phyloP scores from a whole-genome alignment of 2,888 invertebrate species.

The Bhutanitis thaidina region DNA sequence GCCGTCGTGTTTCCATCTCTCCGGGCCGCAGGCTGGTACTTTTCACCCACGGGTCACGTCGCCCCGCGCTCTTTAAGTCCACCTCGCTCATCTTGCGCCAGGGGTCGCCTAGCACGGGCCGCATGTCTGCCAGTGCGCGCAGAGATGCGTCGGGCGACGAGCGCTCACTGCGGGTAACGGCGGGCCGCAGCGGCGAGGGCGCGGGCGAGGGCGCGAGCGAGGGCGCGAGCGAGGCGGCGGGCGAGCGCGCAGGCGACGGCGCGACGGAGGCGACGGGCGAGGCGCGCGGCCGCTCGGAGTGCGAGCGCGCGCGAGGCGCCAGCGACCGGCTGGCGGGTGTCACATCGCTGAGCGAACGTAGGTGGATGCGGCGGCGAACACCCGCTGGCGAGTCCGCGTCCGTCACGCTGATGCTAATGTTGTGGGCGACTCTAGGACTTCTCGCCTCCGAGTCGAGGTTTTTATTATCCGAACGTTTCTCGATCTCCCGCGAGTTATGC shows the following conservation, averaged over 20 bases:
- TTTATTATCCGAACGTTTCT: constrained; percentile 43
- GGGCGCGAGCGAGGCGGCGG: constrained; percentile 28
- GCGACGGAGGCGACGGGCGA: constrained; percentile 38
- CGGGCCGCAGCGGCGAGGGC: constrained; percentile 23
- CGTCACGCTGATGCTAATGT: constrained; percentile 70
- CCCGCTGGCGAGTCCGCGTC: constrained; percentile 59
- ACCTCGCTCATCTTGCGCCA: constrained; percentile 52
- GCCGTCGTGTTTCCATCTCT: constrained; percentile 28
- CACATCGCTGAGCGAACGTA: constrained; percentile 71
- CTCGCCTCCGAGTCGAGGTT: constrained; percentile 27
- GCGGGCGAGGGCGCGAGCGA: constrained; percentile 21
- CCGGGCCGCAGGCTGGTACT: constrained; percentile 25
- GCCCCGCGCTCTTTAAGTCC: constrained; percentile 36
- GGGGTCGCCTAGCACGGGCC: constrained; percentile 26
- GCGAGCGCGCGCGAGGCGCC: constrained; percentile 59
- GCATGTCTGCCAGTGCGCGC: constrained; percentile 34
- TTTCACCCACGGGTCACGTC: constrained; percentile 32
- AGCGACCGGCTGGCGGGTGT: constrained; percentile 60
- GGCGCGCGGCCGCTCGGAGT: constrained; percentile 61
- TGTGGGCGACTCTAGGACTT: constrained; percentile 42
- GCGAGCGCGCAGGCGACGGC: constrained; percentile 32
- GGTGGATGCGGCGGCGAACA: constrained; percentile 62
- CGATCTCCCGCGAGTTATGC: constrained; percentile 38
- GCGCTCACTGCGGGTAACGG: constrained; percentile 48
- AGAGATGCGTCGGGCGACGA: constrained; percentile 55